These are phyloP conservation scores for Cavia aperea DNA, from an alignment of 2,113 vertebrate genomes.

Conservation along the genomic window DNA sequence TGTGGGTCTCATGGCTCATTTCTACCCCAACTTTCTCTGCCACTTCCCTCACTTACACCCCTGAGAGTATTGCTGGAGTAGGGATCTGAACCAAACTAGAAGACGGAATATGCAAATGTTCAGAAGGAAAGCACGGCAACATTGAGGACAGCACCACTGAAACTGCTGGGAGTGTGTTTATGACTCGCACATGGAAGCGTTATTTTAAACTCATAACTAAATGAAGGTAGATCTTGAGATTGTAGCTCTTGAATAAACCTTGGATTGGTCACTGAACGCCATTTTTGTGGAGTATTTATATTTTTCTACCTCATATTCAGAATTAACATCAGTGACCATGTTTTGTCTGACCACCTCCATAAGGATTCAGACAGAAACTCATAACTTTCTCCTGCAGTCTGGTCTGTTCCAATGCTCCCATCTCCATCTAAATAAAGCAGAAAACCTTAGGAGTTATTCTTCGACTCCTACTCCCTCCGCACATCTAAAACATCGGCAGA, in stretches of 20 bases:
- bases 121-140: constrained; percentile 15
- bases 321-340: not conserved
- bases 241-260: not conserved
- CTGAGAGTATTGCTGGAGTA: not conserved
- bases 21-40: not conserved
- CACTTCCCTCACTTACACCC: not conserved
- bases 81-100: not conserved
- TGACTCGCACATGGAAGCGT: not conserved
- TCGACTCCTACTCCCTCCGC: not conserved
- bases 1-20: not conserved
- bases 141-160: not conserved
- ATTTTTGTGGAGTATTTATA: not conserved
- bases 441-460: not conserved
- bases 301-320: not conserved
- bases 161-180: not conserved
- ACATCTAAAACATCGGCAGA: not conserved
- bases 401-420: not conserved
- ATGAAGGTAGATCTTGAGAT: not conserved
- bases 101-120: not conserved
- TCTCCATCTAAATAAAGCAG: not conserved
- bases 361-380: not conserved
- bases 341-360: not conserved
- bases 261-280: not conserved
- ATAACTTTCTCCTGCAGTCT: not conserved
- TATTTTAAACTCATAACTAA: constrained; percentile 1